Evolutionary conservation across 2,888 invertebrate species (phyloP), one percentile per base, ranked within the genome.

Genomic region (Tricholauxania praeusta): DNA sequence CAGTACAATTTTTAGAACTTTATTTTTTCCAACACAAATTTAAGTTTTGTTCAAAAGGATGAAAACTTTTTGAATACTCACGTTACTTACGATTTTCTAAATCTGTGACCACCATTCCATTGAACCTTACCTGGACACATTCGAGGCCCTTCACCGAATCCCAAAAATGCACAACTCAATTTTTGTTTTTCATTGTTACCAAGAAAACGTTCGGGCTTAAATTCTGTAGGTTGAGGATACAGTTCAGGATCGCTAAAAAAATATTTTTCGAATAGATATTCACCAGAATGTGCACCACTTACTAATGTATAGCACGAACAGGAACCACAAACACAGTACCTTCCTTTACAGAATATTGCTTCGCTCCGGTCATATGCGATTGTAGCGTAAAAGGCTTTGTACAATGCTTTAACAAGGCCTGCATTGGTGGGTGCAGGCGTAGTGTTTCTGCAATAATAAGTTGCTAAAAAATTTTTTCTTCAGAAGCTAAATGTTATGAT

Each of bases 141-240:
- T n/a, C 84, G 80, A 6, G 82, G 80, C 1, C 84, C 84, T 19
- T 82, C 83, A 0, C 84, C 84, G 28, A 84, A 84, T 48, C 82
- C 83, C 22, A 84, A 57, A 63, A 83, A 84, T 0, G 78, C 64
- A 47, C 81, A 81, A 51, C 79, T 79, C 2, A 66, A 53, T 2
- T 77, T 70, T 15, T 74, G 72, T 0, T 70, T 77, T 28, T 77
- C 77, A 7, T 74, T 70, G 2, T 74, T 74, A 8, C 64, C 69
- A 1, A 70, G 14, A 74, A 84, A 84, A 6, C 84, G 82, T 32
- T 80, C 77, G 0, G 84, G 84, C 22, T 78, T 74, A 62, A 81
- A 84, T 6, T 63, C 67, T 2, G 74, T n/a, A 0, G 84, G 83
- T 0, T 79, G 75, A 0, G 79, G 76, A 70, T 79, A 81, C 0